These are phyloP conservation scores for Nothocercus nigrocapillus DNA, from an alignment of 2,113 vertebrate genomes.

Conservation along the genomic window DNA sequence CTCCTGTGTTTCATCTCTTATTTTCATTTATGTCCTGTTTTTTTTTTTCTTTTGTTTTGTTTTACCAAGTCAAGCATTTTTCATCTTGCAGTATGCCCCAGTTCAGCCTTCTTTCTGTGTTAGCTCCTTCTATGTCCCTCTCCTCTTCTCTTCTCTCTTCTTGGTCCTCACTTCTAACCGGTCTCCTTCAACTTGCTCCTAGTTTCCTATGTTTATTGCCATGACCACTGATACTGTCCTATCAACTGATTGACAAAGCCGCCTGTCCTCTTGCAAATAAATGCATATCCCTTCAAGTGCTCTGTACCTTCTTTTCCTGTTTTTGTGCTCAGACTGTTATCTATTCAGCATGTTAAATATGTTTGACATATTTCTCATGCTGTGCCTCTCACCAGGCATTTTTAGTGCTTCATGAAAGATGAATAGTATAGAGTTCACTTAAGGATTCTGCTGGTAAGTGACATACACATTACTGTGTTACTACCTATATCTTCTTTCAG, in stretches of 20 bases:
- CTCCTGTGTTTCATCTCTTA: not conserved
- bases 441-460: not conserved
- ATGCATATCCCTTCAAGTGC: not conserved
- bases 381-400: not conserved
- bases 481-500: not conserved
- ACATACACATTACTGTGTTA: not conserved
- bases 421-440: not conserved
- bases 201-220: not conserved
- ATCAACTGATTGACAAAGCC: not conserved
- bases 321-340: not conserved
- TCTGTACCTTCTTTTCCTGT: not conserved
- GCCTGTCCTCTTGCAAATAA: not conserved
- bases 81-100: not conserved
- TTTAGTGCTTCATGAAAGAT: not conserved
- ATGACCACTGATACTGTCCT: not conserved
- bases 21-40: not conserved
- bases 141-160: not conserved
- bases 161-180: not conserved
- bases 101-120: not conserved
- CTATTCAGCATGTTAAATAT: not conserved
- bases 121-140: not conserved
- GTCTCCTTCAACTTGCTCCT: not conserved
- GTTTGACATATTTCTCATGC: not conserved
- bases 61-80: not conserved
- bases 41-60: not conserved